These are phyloP conservation scores for Zosterops borbonicus DNA, from an alignment of 2,113 vertebrate species.

Conservation along the genomic window DNA sequence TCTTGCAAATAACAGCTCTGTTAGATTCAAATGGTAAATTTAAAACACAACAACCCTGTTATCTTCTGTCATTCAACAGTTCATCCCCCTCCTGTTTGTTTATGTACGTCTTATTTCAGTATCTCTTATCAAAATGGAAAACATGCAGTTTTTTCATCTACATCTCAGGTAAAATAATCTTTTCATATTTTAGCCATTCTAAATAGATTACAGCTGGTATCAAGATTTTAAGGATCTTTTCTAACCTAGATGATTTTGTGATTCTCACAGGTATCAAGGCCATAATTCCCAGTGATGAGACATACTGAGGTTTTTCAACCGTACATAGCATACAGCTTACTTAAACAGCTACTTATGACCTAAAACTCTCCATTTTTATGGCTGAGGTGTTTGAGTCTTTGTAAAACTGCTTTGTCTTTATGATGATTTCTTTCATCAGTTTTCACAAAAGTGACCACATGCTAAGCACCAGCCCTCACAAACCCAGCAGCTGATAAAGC, in stretches of 20 bases:
- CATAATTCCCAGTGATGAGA: background rate
- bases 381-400: background rate
- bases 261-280: background rate
- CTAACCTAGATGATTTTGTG: background rate
- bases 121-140: background rate
- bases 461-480: background rate
- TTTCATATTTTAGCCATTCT: background rate
- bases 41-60: background rate
- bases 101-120: background rate
- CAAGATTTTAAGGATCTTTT: background rate
- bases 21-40: background rate
- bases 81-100: background rate
- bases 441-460: background rate
- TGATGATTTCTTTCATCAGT: background rate
- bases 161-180: background rate
- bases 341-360: background rate
- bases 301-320: background rate
- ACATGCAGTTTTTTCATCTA: background rate
- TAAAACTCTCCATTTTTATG: background rate
- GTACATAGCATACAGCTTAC: background rate
- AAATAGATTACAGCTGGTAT: background rate
- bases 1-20: background rate
- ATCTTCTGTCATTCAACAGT: background rate
- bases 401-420: background rate
- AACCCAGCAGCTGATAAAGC: background rate